Percentiles rank a stretch among this genome's conserved stretches.
Evolutionary conservation across 2,797 vertebrate genomes (phyloP).

Genomic region (Microctenopoma lineatum): DNA sequence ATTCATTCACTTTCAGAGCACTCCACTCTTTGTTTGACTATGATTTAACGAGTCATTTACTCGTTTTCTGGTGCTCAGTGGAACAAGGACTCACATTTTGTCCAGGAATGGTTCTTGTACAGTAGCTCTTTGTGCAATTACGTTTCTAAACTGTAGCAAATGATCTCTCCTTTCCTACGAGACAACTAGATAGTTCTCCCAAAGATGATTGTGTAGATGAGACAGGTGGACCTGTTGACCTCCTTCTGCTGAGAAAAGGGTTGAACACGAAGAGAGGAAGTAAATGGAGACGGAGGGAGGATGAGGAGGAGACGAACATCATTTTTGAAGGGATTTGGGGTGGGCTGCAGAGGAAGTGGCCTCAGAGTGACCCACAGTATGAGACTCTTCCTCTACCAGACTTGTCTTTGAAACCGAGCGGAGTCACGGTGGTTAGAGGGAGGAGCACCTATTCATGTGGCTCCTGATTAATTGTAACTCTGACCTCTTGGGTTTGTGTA

Average conservation of each 20-base stretch:
- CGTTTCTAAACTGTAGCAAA: slow-evolving; percentile 36
- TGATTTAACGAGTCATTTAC: slow-evolving; percentile 44
- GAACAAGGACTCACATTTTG: slow-evolving; percentile 53
- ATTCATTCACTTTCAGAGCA: slow-evolving; percentile 26
- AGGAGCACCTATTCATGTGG: slow-evolving; percentile 66
- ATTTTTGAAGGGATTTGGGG: slow-evolving; percentile 45
- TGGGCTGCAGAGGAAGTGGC: slow-evolving; percentile 75
- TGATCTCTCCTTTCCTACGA: slow-evolving; percentile 26
- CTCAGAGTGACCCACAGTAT: slow-evolving; percentile 64
- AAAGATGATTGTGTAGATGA: not conserved
- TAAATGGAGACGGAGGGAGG: slow-evolving; percentile 44
- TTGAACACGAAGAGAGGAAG: slow-evolving; percentile 54
- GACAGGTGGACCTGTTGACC: slow-evolving; percentile 34
- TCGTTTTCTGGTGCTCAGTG: slow-evolving; percentile 11
- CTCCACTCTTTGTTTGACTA: slow-evolving; percentile 31
- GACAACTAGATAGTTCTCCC: slow-evolving; percentile 41
- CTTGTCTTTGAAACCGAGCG: slow-evolving; percentile 72
- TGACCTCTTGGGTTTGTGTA: slow-evolving; percentile 31
- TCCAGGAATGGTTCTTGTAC: slow-evolving; percentile 32
- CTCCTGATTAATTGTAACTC: slow-evolving; percentile 65
- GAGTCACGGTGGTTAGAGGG: slow-evolving; percentile 49
- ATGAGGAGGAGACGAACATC: slow-evolving; percentile 41
- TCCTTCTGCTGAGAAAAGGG: slow-evolving; percentile 32
- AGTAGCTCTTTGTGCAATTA: slow-evolving; percentile 61
- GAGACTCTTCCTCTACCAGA: slow-evolving; percentile 55